Evolutionary conservation across 2,888 invertebrate genomes (phyloP).

Genomic region (Amphimallon solstitiale): DNA sequence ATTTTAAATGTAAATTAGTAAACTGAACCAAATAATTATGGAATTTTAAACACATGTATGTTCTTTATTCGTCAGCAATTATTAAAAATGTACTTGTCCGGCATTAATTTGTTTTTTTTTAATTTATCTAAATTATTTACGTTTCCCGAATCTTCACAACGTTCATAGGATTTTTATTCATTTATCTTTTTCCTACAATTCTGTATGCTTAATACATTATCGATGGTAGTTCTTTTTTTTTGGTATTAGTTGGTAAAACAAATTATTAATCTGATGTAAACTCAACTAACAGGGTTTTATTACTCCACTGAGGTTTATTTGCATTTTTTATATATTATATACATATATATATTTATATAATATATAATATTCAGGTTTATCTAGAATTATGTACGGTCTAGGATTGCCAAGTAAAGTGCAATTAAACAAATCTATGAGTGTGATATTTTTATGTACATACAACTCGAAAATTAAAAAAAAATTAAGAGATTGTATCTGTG

Average conservation of each 20-base stretch:
- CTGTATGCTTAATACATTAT: conserved; percentile 40
- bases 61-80: too few species aligned
- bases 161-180: conserved; percentile 16
- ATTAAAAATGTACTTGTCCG: too few species aligned
- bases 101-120: too few species aligned
- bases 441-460: conserved; percentile 48
- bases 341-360: background rate
- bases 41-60: too few species aligned
- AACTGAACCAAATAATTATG: too few species aligned
- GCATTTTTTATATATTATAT: conserved; percentile 44
- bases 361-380: conserved; percentile 44
- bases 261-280: conserved; percentile 49
- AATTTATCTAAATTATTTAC: too few species aligned
- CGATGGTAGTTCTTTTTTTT: conserved; percentile 40
- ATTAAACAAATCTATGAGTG: conserved; percentile 44
- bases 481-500: conserved; percentile 53
- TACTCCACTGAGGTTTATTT: conserved; percentile 47
- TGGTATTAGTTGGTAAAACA: conserved; percentile 42
- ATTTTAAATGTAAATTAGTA: too few species aligned
- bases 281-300: conserved; percentile 51
- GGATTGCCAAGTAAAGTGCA: conserved; percentile 42
- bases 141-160: too few species aligned
- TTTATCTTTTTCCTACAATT: conserved; percentile 39
- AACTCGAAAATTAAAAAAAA: conserved; percentile 41
- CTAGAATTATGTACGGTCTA: conserved; percentile 48